Base-by-base conservation (phyloP, 2,113 vertebrate genomes). In the Stigmatopora nigra region DNA sequence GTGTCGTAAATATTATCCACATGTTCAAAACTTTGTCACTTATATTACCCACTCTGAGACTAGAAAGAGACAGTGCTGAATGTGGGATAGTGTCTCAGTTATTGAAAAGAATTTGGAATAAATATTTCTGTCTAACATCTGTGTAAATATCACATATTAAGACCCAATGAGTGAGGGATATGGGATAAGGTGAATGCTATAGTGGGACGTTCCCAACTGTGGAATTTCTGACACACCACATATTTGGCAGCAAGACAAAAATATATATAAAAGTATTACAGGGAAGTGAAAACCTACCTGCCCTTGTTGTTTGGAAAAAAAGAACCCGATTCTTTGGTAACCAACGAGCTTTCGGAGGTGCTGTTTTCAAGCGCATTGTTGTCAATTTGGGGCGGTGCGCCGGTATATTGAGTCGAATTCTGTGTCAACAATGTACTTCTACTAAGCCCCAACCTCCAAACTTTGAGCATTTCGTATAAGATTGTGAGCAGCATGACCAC, bases 391-490 rank as follows among this genome's bases (percentile, higher is more conserved):
- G 82, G 0, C 0, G 68, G 8, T 2, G 41, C 55, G 57, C 45
- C 22, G 56, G 63, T 35, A 0, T 70, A 62, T 67, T 20, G 6
- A 11, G 62, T 20, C 38, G 1, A 45, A 46, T 31, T 13, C 22
- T 79, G 52, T 0, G 70, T 35, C 76, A 61, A 44, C 22, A 7
- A 13, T 25, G 74, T 52, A 48, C 35, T 35, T 17, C 45, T 75
- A 65, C 47, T 82, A 68, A 99, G 78, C 80, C 87, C 85, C 0
- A 85, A 76, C 73, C 94, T 92, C 87, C 89, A 91, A 45, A 95
- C 92, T 82, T 98, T 99, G 48, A 97, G 79, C 3, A 90, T 52
- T 86, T 99, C 95, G 0, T 94, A 99, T 10, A 95, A 60, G 44
- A 95, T 72, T 0, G 95, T 91, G 4, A 98, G 77, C 59, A 99